phyloP scores from a whole-genome alignment of 35 echinoderm and acorn worm genomes.

The Apostichopus californicus region DNA sequence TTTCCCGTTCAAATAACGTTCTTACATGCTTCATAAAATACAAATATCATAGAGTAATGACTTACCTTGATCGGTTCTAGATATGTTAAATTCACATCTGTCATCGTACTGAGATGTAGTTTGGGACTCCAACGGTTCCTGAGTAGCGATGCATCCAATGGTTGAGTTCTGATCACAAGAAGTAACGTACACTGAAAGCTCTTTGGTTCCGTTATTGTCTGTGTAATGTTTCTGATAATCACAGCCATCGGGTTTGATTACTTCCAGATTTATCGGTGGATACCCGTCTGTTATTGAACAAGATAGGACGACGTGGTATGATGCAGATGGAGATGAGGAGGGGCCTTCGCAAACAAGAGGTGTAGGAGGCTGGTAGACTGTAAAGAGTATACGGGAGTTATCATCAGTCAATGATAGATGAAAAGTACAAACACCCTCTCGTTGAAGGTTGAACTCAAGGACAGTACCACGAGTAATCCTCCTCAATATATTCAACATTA shows the following conservation, averaged over 20 bases:
- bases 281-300: neutral
- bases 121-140: neutral
- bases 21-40: too few species aligned
- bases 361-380: neutral
- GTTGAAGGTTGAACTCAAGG: neutral
- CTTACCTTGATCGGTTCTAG: neutral
- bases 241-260: neutral
- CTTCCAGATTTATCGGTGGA: neutral
- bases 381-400: neutral
- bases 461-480: too few species aligned
- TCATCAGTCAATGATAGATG: neutral
- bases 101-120: neutral
- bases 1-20: too few species aligned
- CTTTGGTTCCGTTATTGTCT: neutral
- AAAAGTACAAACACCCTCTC: neutral
- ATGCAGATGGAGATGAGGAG: neutral
- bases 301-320: neutral
- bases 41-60: too few species aligned
- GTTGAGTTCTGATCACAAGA: conserved; percentile 8
- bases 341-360: neutral
- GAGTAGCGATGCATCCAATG: neutral
- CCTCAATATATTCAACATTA: too few species aligned
- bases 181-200: neutral
- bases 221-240: neutral
- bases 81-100: neutral